Evolutionary conservation across 2,797 vertebrate genomes (phyloP), one percentile per base, ranked within the genome.

Genomic region (Sternarchorhynchus goeldii): DNA sequence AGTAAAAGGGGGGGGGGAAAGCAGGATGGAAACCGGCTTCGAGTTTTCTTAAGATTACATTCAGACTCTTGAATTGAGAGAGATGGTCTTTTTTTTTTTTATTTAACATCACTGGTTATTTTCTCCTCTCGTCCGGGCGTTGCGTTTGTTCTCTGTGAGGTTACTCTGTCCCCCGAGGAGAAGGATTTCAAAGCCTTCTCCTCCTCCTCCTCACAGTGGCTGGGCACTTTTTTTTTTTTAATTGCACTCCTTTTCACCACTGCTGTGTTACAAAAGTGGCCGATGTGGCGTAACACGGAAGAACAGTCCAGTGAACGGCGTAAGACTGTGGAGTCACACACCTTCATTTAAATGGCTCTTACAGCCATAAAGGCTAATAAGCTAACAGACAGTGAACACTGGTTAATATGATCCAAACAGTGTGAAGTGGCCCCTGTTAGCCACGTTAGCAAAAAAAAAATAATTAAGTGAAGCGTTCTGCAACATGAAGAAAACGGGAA

Each of bases 21-120:
- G 65, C 32, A 32, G 39, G 62, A 73, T 56, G 8, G 41, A 67
- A 81, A 70, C 62, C 41, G 41, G 64, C 62, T 57, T 34, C 21
- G 14, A 39, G 60, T 75, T 78, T 74, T 72, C 58, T 62, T 41
- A 36, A 71, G 65, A 76, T 75, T 75, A 75, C 73, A 32, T 6
- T 59, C 3, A 25, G 63, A 4, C n/a, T 18, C 25, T 58, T 62
- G 31, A 62, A n/a, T 59, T 76, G 41, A 56, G 62, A 73, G 58
- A 70, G 41, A 69, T 12, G 45, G 45, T 31, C 34, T 60, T 77
- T 21, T 45, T 45, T 45, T 45, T 45, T 45, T 45, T 45, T 50
- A n/a, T 50, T 65, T 77, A 74, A 69, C 62, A 71, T 73, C 62
- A 45, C 71, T 59, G 31, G 39, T 70, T 20, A 66, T 74, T 78